These are phyloP conservation scores for Todiramphus chloris DNA, from an alignment of 2,113 vertebrate species.

Conservation along the genomic window DNA sequence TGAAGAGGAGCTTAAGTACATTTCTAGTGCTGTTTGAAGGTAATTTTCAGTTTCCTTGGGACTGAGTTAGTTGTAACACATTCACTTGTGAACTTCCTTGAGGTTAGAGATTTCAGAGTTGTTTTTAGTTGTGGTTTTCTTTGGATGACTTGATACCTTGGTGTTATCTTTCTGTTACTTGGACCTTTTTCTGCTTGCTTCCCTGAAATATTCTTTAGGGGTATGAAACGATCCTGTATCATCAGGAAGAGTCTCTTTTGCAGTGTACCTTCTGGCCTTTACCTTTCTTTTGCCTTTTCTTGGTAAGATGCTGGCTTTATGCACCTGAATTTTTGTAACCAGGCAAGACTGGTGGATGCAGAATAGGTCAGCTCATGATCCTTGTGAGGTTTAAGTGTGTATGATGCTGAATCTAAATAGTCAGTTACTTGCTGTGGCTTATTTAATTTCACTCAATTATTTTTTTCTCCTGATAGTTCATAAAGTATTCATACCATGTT, in stretches of 20 bases:
- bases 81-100: not conserved
- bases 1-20: not conserved
- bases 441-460: not conserved
- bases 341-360: not conserved
- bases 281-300: not conserved
- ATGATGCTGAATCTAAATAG: slow-evolving; percentile 12
- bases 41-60: not conserved
- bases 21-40: not conserved
- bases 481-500: not conserved
- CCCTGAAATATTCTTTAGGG: not conserved
- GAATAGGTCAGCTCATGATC: not conserved
- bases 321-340: not conserved
- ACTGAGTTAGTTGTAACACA: not conserved
- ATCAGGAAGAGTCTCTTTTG: not conserved
- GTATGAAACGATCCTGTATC: not conserved
- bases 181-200: not conserved
- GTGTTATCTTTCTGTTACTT: fast-evolving
- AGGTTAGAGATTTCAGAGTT: not conserved
- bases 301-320: not conserved
- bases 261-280: not conserved
- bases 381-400: not conserved
- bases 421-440: slow-evolving; percentile 4
- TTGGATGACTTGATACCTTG: not conserved
- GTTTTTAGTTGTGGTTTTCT: not conserved
- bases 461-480: not conserved